Evolutionary conservation across 1,140 invertebrate genomes (phyloP), one percentile per base, ranked within the genome.

Genomic region (Dendroctonus ponderosae): DNA sequence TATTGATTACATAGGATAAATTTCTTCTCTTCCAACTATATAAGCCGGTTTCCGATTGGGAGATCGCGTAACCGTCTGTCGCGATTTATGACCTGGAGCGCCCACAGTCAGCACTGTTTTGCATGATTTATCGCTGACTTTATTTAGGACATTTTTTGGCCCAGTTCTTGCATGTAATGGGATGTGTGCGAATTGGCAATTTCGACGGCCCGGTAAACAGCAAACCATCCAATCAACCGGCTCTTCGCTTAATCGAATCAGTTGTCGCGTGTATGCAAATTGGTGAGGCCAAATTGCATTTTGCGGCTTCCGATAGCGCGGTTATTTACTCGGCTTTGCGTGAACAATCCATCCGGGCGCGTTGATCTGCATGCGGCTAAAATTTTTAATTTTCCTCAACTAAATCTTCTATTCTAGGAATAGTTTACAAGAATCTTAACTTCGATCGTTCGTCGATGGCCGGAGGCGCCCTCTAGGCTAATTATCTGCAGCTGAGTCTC

Each of bases 1-100:
- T 52, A 7, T 52, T 52, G 5, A 52, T 52, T 52, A 5, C 50
- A 9, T 14, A 9, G 37, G 50, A 14, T n/a, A 2, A 51, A 51
- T n/a, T 52, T 52, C n/a, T 52, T 12, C 50, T 52, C 37, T 46
- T 9, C 43, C 5, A 46, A 0, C 50, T 52, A 11, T 52, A 52
- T 52, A 52, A 52, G n/a, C 50, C 50, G 50, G n/a, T 52, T 52
- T 5, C 6, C 50, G 37, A 52, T 52, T 2, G 9, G 50, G 7
- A 26, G 26, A 26, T 26, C 26, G 26, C 26, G 26, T 26, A 26
- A 26, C 26, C 26, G 26, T 1, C 26, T 3, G 26, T 26, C 26
- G 26, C 26, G 26, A 26, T 26, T 26, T 26, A 26, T 26, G 26
- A 26, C 26, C 26, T 26, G 26, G 26, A 26, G 26, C 26, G 26